Base-by-base conservation (phyloP, 53 echinoderm and acorn worm species). In the Holothuria leucospilota region DNA sequence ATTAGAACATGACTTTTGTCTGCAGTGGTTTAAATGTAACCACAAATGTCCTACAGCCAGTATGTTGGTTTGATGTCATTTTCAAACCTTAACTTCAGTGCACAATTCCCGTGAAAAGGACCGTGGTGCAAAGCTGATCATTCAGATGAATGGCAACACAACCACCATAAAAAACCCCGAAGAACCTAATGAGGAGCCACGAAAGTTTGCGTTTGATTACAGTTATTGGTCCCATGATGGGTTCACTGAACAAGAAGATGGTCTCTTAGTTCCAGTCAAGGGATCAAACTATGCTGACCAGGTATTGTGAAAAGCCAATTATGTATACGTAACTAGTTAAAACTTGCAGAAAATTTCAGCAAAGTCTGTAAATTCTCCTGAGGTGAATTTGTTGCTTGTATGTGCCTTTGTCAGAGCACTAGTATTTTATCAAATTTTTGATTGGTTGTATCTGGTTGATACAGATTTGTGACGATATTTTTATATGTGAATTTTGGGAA, bases 171-270 rank as follows among this genome's bases (percentile, higher is more conserved):
- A 60, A 63, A 86, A 95, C 82, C 97, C 97, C 42, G 90, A 87
- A 27, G 88, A 84, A 21, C 71, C 83, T 41, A 95, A 93, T 60
- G 97, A 95, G 71, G 95, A 95, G 29, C 97, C 97, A 18, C 88
- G 88, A 67, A 93, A 97, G 52, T 97, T 97, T 70, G 86, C 89
- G 69, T 97, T 97, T 92, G 97, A 97, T 69, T 95, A 89, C 85
- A 97, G 97, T 73, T 97, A 97, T 68, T 97, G 97, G 97, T 97
- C 97, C 66, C 97, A 97, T 81, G 97, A 97, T 66, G 84, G 95
- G 29, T 97, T 84, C 71, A 84, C 40, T 29, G 92, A 91, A 52
- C 74, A 87, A 16, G 86, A 67, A 40, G 78, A 93, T 87, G 93
- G 95, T 8, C 77, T 86, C 0, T 70, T 97, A 68, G 91, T 71